Base-by-base conservation (phyloP, 2,888 invertebrate species). In the Eupithecia centaureata region DNA sequence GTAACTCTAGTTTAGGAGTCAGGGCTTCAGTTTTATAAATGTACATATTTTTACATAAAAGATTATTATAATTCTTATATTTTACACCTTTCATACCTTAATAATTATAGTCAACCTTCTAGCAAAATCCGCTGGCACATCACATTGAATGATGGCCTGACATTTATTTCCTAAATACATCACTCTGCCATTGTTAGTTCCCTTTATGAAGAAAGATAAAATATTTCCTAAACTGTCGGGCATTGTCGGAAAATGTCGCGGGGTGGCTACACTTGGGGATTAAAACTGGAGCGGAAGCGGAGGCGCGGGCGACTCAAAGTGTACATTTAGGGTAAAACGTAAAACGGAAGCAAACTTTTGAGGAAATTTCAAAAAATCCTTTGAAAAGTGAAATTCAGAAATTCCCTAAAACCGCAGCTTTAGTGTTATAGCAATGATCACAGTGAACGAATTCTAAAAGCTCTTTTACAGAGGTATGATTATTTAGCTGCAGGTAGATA, bases 131-230 rank as follows among this genome's bases (percentile, higher is more conserved):
- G 70, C 76, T 78, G 76, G 32, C 82, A 82, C 79, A 82, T 80
- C 78, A 86, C 85, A 80, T 76, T 88, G 86, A 89, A 81, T 86
- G 91, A 91, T 91, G 88, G 84, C 79, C 86, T 89, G 90, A 90
- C 90, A 89, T 91, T 91, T 91, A 89, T 91, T 91, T 88, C 84
- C 84, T 86, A 89, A 90, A 91, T 87, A 90, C 88, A 88, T 90
- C 88, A 87, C 84, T 86, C 83, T 73, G 76, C 86, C 83, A 89
- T 90, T 89, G 90, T 90, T 86, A 86, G 84, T 86, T 86, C 83
- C 87, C 87, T 91, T 89, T 91, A 89, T 90, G 89, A 90, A 90
- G 89, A 87, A 90, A 89, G 88, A 90, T 91, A 89, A 91, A 91
- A 92, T 90, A 91, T 90, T 91, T 90, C 86, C 88, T 85, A 79